phyloP scores from a whole-genome alignment of 2,888 invertebrate genomes.

The Smittia aterrima region DNA sequence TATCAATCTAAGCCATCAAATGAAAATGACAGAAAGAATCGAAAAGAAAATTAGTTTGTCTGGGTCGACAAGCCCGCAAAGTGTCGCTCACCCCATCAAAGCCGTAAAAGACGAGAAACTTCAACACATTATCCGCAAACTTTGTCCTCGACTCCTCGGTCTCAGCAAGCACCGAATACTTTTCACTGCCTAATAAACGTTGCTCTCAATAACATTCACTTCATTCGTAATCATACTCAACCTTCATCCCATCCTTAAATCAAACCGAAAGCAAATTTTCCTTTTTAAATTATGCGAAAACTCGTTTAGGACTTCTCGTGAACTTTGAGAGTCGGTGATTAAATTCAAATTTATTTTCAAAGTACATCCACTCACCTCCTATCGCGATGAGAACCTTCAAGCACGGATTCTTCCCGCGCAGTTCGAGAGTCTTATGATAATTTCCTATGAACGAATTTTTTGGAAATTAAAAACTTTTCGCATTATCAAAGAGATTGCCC shows the following conservation, averaged over 20 bases:
- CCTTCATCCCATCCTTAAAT: constrained; percentile 54
- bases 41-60: neutral
- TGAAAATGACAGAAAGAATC: neutral
- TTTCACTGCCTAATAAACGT: constrained; percentile 49
- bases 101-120: constrained; percentile 52
- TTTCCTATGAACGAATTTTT: constrained; percentile 45
- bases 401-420: constrained; percentile 53
- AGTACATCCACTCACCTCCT: constrained; percentile 46
- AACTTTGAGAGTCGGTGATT: neutral
- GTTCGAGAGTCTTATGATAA: constrained; percentile 50
- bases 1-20: constrained; percentile 48
- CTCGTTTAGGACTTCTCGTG: neutral
- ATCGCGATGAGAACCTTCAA: constrained; percentile 55
- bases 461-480: constrained; percentile 9
- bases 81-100: constrained; percentile 52
- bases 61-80: neutral
- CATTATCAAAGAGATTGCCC: constrained; percentile 11
- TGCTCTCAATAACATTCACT: too few relatives aligned
- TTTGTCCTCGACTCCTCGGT: constrained; percentile 48
- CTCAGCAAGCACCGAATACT: constrained; percentile 53
- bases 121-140: constrained; percentile 54
- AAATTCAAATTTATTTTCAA: constrained; percentile 9
- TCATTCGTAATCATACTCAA: too few relatives aligned
- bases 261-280: neutral
- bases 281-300: neutral